Percentiles rank a stretch among this genome's conserved stretches.
Conservation (phyloP, 1,140 invertebrate species). For the Ptiloglossa arizonensis region DNA sequence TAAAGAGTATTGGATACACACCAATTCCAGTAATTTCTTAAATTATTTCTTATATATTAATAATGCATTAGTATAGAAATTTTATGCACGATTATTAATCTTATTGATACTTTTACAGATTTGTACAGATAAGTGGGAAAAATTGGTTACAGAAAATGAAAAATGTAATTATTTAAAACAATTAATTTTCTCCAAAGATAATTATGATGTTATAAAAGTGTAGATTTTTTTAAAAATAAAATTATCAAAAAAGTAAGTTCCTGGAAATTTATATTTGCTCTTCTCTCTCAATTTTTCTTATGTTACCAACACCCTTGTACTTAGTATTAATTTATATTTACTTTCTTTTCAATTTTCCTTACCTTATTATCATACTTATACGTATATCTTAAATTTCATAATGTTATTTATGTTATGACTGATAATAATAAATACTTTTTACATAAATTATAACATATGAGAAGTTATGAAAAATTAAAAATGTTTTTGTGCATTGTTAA, state of each 20-base stretch:
- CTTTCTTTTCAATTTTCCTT: no score
- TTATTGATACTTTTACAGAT: conserved; percentile 8
- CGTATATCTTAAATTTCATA: no score
- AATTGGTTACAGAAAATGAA: accelerated
- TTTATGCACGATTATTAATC: background rate
- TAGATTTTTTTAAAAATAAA: background rate
- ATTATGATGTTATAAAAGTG: background rate
- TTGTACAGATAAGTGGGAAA: accelerated
- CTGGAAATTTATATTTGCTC: conserved; percentile 29
- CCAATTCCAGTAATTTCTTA: conserved; percentile 81
- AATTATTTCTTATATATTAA: background rate
- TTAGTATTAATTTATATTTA: no score
- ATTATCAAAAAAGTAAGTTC: background rate
- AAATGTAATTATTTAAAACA: background rate
- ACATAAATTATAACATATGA: no score
- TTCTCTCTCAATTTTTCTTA: background rate
- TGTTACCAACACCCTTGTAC: no score
- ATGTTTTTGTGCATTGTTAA: no score
- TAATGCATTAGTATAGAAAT: background rate
- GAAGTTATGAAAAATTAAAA: no score
- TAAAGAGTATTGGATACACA: conserved; percentile 83
- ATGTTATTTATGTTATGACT: no score
- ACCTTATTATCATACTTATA: no score
- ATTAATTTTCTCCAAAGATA: background rate
- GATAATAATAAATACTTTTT: no score